Base-by-base conservation (phyloP, 2,113 vertebrate species). In the Centropus bengalensis region DNA sequence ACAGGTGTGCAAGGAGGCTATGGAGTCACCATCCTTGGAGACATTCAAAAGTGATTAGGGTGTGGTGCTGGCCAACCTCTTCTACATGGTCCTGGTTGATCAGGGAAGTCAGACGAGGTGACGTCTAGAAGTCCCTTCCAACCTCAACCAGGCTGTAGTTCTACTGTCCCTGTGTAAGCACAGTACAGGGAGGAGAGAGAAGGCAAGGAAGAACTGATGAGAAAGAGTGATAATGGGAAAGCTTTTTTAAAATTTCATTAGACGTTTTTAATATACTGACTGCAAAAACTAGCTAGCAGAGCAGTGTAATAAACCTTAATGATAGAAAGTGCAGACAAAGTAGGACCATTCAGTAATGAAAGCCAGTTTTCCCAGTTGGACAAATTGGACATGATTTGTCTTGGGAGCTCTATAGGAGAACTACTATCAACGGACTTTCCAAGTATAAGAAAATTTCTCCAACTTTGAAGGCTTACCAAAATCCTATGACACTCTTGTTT, bases 401-500 rank as follows among this genome's bases (percentile, higher is more conserved):
- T 42, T 91, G 67, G 28, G 82, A 18, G 44, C 52, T 94, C 64
- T 86, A 40, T 28, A 84, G 82, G 79, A 91, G 75, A 88, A 86
- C 27, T 38, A 12, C 14, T 85, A 54, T 88, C 88, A 78, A 33
- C 7, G 36, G 82, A 81, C 51, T 96, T 95, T 95, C 89, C 94
- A 91, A 32, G 27, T 62, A 21, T 81, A 91, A 74, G 45, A 45
- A 60, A 77, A 5, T 88, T 93, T 88, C 82, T 90, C 70, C 64
- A 56, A 68, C 67, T 83, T 71, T 56, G 33, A 86, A 89, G 76
- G 13, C 52, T 94, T 88, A 83, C 60, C 52, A 79, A 86, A 74
- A 88, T 80, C 64, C 76, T 66, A 18, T 94, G 85, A 95, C 77
- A 76, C 80, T 80, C 51, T 78, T 95, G 28, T 92, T 96, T 94